These are phyloP conservation scores for Falco punctatus DNA, from an alignment of 2,113 vertebrate species.

Conservation along the genomic window DNA sequence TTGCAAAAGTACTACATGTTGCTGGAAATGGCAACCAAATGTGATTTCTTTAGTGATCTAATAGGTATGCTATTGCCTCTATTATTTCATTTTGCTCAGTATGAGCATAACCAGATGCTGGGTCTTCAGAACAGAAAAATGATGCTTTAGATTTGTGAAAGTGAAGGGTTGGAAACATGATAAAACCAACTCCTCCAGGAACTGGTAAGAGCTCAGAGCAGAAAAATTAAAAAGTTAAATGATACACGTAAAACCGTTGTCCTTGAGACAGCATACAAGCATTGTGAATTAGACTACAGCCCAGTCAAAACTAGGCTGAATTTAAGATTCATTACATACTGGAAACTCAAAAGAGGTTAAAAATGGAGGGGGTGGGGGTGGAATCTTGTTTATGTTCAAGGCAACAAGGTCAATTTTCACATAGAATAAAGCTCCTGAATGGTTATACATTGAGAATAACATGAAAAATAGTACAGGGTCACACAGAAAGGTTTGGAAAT, in stretches of 20 bases:
- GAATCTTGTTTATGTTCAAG: background rate
- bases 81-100: background rate
- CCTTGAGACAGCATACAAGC: accelerated
- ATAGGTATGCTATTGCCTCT: background rate
- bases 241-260: background rate
- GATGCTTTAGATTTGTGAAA: background rate
- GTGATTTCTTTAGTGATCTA: background rate
- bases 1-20: background rate
- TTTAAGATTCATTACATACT: background rate
- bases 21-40: background rate
- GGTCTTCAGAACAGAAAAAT: background rate
- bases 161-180: background rate
- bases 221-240: background rate
- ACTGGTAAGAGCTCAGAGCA: background rate
- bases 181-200: background rate
- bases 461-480: background rate
- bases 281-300: background rate
- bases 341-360: background rate
- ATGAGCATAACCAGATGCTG: constrained; percentile 2
- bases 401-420: background rate
- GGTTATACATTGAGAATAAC: background rate
- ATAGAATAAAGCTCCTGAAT: background rate
- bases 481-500: background rate
- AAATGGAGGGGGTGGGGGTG: background rate
- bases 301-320: background rate